These are phyloP conservation scores for Drosophila lacteicornis DNA, from an alignment of 1,140 invertebrate genomes.

Conservation along the genomic window DNA sequence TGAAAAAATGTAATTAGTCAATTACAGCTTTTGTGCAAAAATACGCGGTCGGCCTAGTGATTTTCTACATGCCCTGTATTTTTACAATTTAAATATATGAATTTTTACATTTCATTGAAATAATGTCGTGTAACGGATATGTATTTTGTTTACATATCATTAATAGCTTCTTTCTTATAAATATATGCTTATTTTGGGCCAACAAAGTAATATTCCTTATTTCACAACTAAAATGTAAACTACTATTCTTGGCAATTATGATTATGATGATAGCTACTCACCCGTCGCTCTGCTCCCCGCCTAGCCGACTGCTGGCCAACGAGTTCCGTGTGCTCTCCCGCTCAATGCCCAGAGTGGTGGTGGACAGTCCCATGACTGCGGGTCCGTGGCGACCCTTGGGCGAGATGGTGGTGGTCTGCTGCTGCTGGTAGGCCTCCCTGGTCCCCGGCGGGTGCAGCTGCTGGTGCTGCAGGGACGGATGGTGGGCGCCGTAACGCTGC, in stretches of 20 bases:
- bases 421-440: conserved; percentile 46
- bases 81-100: too few relatives aligned
- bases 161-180: too few relatives aligned
- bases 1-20: conserved; percentile 15
- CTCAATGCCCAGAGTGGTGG: conserved; percentile 57
- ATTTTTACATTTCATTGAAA: too few relatives aligned
- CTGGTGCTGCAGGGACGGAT: conserved; percentile 43
- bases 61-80: not conserved
- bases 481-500: conserved; percentile 62
- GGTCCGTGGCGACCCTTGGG: conserved; percentile 55
- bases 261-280: conserved; percentile 36
- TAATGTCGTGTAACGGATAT: too few relatives aligned
- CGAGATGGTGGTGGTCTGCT: conserved; percentile 31
- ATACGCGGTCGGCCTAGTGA: too few relatives aligned
- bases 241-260: conserved; percentile 6
- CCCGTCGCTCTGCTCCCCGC: conserved; percentile 70
- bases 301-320: conserved; percentile 67
- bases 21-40: not conserved
- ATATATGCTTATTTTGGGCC: too few relatives aligned
- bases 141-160: too few relatives aligned
- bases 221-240: not conserved
- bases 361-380: conserved; percentile 48
- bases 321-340: conserved; percentile 72
- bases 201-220: too few relatives aligned
- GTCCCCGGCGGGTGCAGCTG: conserved; percentile 42